A percentile compares a stretch with the other conserved stretches of the same genome.
Evolutionary conservation across 2,113 vertebrate species (phyloP).

Genomic region (Sphyrna mokarran): DNA sequence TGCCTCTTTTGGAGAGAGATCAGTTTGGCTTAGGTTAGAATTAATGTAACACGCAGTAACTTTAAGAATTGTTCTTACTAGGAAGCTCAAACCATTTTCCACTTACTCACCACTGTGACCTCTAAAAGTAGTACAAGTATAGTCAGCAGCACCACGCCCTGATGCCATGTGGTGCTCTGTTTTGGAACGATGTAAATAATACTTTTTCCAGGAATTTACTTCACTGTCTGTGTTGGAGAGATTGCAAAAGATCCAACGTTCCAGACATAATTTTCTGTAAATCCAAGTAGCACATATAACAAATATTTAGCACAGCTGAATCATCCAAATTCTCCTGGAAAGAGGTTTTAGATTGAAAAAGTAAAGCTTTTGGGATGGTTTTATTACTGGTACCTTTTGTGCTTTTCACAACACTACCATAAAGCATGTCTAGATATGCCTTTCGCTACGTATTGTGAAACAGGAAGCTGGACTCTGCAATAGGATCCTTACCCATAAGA

Average conservation of each 20-base stretch:
- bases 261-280: constrained; percentile 62
- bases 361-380: background rate
- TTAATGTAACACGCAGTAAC: background rate
- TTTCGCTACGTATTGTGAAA: background rate
- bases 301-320: background rate
- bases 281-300: background rate
- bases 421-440: background rate
- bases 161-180: constrained; percentile 60
- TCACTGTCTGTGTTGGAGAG: constrained; percentile 45
- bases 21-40: too few relatives aligned
- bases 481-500: background rate
- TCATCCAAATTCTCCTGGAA: background rate
- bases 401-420: background rate
- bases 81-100: background rate
- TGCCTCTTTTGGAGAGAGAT: too few relatives aligned
- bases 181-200: constrained; percentile 58
- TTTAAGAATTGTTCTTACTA: background rate
- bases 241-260: constrained; percentile 64
- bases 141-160: constrained; percentile 57
- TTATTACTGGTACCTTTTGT: background rate
- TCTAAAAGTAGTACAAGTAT: constrained; percentile 60
- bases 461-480: background rate
- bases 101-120: constrained; percentile 58
- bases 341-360: background rate
- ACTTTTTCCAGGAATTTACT: constrained; percentile 60